Conservation (phyloP, 2,113 vertebrate species). For the Solea senegalensis region DNA sequence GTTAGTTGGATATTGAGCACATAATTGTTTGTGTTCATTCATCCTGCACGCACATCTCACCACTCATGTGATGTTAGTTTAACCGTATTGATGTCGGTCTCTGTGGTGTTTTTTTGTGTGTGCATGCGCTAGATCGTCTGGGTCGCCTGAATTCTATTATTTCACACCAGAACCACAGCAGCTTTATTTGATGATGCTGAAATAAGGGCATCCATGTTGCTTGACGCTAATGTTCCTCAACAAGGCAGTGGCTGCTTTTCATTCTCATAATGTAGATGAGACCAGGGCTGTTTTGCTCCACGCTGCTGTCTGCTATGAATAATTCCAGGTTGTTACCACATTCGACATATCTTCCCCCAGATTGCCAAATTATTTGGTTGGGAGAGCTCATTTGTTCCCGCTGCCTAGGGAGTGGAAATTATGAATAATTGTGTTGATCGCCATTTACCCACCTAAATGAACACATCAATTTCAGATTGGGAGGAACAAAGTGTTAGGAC, state of each 20-base stretch:
- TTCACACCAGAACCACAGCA: slow-evolving; percentile 28
- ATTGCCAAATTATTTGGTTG: slow-evolving; percentile 64
- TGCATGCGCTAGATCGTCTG: not conserved
- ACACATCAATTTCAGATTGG: slow-evolving; percentile 37
- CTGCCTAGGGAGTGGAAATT: slow-evolving; percentile 46
- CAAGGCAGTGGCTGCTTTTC: slow-evolving; percentile 56
- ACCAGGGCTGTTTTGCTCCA: slow-evolving; percentile 38
- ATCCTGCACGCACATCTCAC: slow-evolving; percentile 10
- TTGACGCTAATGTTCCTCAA: slow-evolving; percentile 59
- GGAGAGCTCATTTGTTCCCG: slow-evolving; percentile 58
- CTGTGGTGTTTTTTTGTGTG: slow-evolving; percentile 19
- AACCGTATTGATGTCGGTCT: slow-evolving; percentile 34
- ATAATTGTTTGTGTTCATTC: slow-evolving; percentile 41
- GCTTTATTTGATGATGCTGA: slow-evolving; percentile 63
- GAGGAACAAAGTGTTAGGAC: not conserved
- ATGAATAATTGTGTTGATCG: slow-evolving; percentile 56
- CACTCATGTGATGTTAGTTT: slow-evolving; percentile 19
- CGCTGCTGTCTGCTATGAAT: slow-evolving; percentile 59
- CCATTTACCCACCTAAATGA: slow-evolving; percentile 50
- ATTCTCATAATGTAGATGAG: slow-evolving; percentile 56
- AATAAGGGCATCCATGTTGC: slow-evolving; percentile 50
- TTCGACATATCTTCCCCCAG: slow-evolving; percentile 35
- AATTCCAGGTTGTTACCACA: slow-evolving; percentile 52
- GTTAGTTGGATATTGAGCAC: slow-evolving; percentile 18
- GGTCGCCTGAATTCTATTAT: slow-evolving; percentile 48